A percentile compares a stretch with the other conserved stretches of the same genome.
These are phyloP conservation scores for Netelia virgata DNA, from an alignment of 2,888 invertebrate genomes.

Conservation along the genomic window DNA sequence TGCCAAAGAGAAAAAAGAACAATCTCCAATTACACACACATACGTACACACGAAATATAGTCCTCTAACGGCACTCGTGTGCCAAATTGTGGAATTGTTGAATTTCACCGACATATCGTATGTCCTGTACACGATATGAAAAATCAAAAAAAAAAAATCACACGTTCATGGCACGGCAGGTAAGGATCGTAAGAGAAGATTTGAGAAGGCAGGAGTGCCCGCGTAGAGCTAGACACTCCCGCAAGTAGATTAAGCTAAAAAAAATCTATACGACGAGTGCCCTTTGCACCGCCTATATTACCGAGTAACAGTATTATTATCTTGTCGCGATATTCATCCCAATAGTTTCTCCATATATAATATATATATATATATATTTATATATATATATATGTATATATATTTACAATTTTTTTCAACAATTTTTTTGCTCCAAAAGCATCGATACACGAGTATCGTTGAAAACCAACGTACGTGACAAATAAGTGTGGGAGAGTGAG, in stretches of 20 bases:
- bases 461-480: slow-evolving; percentile 66
- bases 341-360: slow-evolving; percentile 24
- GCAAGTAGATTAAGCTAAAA: slow-evolving; percentile 82
- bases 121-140: slow-evolving; percentile 15
- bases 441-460: slow-evolving; percentile 58
- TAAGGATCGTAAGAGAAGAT: slow-evolving; percentile 74
- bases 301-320: slow-evolving; percentile 48
- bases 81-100: slow-evolving; percentile 5
- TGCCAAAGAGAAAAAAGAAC: slow-evolving; percentile 72
- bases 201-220: slow-evolving; percentile 60
- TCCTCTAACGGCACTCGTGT: slow-evolving; percentile 20
- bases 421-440: slow-evolving; percentile 31
- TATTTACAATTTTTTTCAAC: slow-evolving; percentile 17
- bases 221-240: slow-evolving; percentile 82
- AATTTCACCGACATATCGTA: slow-evolving; percentile 6
- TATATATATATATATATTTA: no score
- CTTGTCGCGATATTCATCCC: slow-evolving; percentile 50
- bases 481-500: slow-evolving; percentile 84
- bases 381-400: background rate
- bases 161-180: slow-evolving; percentile 79
- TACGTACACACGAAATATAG: slow-evolving; percentile 11
- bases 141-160: slow-evolving; percentile 6
- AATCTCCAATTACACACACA: slow-evolving; percentile 2
- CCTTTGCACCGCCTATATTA: slow-evolving; percentile 54
- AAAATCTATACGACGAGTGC: slow-evolving; percentile 44